phyloP scores from a whole-genome alignment of 2,113 vertebrate genomes.

The Pomatorhinus ruficollis region DNA sequence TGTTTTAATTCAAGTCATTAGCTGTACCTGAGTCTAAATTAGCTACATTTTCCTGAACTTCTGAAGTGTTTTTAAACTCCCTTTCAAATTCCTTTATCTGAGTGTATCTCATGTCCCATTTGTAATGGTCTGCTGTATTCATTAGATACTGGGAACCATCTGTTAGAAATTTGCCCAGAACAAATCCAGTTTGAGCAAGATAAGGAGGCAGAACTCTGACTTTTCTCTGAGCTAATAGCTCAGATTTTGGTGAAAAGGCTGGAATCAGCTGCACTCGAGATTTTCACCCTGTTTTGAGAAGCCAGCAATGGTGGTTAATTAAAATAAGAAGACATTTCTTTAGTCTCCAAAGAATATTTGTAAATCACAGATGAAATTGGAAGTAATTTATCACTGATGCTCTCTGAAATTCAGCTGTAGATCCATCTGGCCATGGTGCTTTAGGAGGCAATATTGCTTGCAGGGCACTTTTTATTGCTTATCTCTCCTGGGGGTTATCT shows the following conservation, averaged over 20 bases:
- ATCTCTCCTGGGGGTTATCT: conserved; percentile 70
- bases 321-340: conserved; percentile 58
- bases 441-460: conserved; percentile 74
- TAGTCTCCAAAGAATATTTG: conserved; percentile 68
- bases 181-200: conserved; percentile 39
- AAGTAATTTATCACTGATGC: conserved; percentile 73
- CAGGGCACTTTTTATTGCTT: conserved; percentile 74
- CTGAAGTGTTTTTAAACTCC: background rate
- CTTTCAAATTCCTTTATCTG: background rate
- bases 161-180: conserved; percentile 37
- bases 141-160: conserved; percentile 44
- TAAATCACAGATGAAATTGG: conserved; percentile 73
- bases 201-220: conserved; percentile 1
- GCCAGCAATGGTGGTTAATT: conserved; percentile 50
- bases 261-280: conserved; percentile 40
- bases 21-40: background rate
- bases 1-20: conserved; percentile 33
- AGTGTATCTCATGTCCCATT: conserved; percentile 17
- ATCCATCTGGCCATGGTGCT: conserved; percentile 71
- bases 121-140: conserved; percentile 15
- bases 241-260: background rate
- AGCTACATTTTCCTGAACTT: background rate
- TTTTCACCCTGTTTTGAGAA: conserved; percentile 27
- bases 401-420: conserved; percentile 69
- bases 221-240: conserved; percentile 53